A percentile compares a stretch with the other conserved stretches of the same genome.
phyloP scores from a whole-genome alignment of 2,113 vertebrate species.

The Bettongia penicillata region DNA sequence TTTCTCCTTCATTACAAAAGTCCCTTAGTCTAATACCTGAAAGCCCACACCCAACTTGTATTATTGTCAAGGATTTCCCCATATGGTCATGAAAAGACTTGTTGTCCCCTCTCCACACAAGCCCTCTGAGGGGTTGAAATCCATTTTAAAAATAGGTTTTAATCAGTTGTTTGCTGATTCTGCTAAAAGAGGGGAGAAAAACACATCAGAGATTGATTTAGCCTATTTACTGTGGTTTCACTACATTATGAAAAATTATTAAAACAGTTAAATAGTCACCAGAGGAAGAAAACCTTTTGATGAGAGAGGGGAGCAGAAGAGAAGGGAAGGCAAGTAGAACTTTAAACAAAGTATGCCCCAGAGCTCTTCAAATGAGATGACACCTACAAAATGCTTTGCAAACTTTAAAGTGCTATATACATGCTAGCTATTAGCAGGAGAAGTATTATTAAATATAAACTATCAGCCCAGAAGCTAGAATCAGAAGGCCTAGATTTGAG shows the following conservation, averaged over 20 bases:
- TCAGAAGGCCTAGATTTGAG: not conserved
- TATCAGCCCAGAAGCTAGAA: not conserved
- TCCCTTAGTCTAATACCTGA: not conserved
- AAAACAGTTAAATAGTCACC: not conserved
- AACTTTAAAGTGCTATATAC: not conserved
- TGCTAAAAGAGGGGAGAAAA: not conserved
- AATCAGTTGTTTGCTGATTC: slow-evolving; percentile 49
- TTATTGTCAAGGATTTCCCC: not conserved
- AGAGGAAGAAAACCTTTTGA: not conserved
- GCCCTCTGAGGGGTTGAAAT: not conserved
- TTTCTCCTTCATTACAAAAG: not conserved
- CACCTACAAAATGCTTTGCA: not conserved
- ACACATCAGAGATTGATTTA: not conserved
- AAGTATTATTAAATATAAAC: not conserved
- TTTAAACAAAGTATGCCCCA: not conserved
- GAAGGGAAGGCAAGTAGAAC: not conserved
- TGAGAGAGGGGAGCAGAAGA: not conserved
- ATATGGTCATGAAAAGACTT: not conserved
- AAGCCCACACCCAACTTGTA: not conserved
- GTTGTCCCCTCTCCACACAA: not conserved
- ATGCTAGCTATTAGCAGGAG: not conserved
- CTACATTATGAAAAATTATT: not conserved
- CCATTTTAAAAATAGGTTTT: not conserved
- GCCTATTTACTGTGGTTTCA: slow-evolving; percentile 13
- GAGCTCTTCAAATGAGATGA: not conserved